A percentile compares a stretch with the other conserved stretches of the same genome.
phyloP scores from a whole-genome alignment of 1,140 invertebrate species.

The Babylonia areolata region DNA sequence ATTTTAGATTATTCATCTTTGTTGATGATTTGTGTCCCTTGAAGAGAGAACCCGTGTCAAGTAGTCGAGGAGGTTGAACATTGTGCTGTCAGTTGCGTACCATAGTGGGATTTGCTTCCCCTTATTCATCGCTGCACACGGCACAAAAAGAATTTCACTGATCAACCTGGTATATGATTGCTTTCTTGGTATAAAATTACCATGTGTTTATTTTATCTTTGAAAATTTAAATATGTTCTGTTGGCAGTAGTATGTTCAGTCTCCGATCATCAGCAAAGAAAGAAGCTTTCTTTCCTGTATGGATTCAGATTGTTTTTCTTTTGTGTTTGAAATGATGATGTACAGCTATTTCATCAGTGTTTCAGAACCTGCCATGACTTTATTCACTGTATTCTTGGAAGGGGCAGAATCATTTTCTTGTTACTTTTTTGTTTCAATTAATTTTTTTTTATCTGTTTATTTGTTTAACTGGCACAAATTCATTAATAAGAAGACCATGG shows the following conservation, averaged over 20 bases:
- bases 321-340: too few species aligned
- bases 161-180: neutral
- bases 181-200: neutral
- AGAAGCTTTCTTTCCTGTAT: too few species aligned
- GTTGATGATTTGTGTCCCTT: neutral
- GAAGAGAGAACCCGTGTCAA: neutral
- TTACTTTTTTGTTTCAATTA: too few species aligned
- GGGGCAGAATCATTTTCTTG: too few species aligned
- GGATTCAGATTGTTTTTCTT: too few species aligned
- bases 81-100: conserved; percentile 10
- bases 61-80: conserved; percentile 2
- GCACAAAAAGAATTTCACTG: conserved; percentile 9
- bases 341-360: too few species aligned
- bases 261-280: neutral
- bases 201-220: neutral
- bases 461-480: too few species aligned
- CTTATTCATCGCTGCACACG: neutral
- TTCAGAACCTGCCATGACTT: too few species aligned
- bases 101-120: neutral
- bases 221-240: neutral
- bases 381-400: too few species aligned
- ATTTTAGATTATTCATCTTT: neutral
- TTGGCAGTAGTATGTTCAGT: neutral
- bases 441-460: too few species aligned
- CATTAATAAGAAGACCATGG: too few species aligned